These are phyloP conservation scores for Salvelinus namaycush DNA, from an alignment of 2,113 vertebrate genomes.

Conservation along the genomic window DNA sequence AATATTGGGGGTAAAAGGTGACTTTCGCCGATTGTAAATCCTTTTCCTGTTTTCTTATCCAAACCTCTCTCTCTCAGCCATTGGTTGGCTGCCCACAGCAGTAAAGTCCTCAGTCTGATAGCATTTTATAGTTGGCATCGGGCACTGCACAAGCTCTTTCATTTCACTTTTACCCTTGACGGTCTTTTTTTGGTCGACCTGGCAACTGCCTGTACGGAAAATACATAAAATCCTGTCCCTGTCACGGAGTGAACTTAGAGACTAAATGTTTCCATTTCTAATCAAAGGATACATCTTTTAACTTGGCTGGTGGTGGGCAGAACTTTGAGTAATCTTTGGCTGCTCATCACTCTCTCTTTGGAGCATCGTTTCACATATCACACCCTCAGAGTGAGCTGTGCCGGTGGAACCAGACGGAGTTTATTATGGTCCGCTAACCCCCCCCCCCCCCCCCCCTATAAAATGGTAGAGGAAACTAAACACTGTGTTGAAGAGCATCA, in stretches of 20 bases:
- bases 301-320: conserved; percentile 45
- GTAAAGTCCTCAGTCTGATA: conserved; percentile 67
- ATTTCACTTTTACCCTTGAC: conserved; percentile 66
- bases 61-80: not conserved
- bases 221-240: conserved; percentile 55
- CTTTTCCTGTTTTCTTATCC: conserved; percentile 45
- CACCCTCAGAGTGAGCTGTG: conserved; percentile 36
- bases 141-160: conserved; percentile 60
- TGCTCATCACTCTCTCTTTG: conserved; percentile 53
- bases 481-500: too few relatives aligned
- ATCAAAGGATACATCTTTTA: conserved; percentile 68
- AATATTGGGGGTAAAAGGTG: conserved; percentile 70
- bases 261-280: conserved; percentile 61
- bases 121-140: conserved; percentile 67
- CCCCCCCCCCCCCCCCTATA: too few relatives aligned
- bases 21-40: conserved; percentile 56
- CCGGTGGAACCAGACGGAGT: conserved; percentile 47
- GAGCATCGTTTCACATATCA: conserved; percentile 35
- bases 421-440: conserved; percentile 50
- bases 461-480: conserved; percentile 45
- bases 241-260: conserved; percentile 65
- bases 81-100: conserved; percentile 58
- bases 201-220: conserved; percentile 52
- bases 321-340: conserved; percentile 58
- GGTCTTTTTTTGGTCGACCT: conserved; percentile 41